Evolutionary conservation across 2,113 vertebrate genomes (phyloP).

Genomic region (Xenopus borealis): DNA sequence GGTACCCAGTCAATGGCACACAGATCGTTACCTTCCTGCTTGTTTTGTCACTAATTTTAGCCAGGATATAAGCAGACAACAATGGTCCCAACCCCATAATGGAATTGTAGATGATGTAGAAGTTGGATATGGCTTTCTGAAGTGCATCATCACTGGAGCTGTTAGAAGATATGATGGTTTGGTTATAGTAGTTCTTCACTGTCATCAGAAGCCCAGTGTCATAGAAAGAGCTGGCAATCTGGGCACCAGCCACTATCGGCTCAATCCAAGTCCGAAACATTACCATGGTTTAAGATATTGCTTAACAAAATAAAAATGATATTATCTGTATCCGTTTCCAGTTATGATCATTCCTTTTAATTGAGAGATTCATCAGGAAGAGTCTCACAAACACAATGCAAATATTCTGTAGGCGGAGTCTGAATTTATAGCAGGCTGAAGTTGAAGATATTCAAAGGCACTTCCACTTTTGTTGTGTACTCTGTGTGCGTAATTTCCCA

Average conservation of each 20-base stretch:
- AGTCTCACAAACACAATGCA: too few species aligned
- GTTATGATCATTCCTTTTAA: too few species aligned
- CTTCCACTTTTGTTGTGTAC: too few species aligned
- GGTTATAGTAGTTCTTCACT: constrained; percentile 71
- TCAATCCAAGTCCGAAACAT: constrained; percentile 61
- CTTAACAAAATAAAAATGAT: neutral
- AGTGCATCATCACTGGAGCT: constrained; percentile 54
- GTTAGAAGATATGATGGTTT: constrained; percentile 6
- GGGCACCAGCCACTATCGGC: constrained; percentile 66
- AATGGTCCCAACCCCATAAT: constrained; percentile 73
- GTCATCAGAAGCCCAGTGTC: constrained; percentile 82
- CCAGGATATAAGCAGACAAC: constrained; percentile 75
- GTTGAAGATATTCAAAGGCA: too few species aligned
- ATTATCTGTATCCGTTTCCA: neutral
- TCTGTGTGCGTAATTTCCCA: too few species aligned
- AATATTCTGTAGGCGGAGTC: too few species aligned
- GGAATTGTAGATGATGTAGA: constrained; percentile 84
- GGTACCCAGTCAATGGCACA: constrained; percentile 76
- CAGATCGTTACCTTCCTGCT: constrained; percentile 78
- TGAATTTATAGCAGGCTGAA: too few species aligned
- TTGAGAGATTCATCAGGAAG: too few species aligned
- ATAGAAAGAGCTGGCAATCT: constrained; percentile 79
- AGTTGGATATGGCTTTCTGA: constrained; percentile 82
- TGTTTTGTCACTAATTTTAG: constrained; percentile 73
- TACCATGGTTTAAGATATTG: constrained; percentile 5